Conservation (phyloP, 1,140 invertebrate genomes). For the Drosophila malerkotliana region DNA sequence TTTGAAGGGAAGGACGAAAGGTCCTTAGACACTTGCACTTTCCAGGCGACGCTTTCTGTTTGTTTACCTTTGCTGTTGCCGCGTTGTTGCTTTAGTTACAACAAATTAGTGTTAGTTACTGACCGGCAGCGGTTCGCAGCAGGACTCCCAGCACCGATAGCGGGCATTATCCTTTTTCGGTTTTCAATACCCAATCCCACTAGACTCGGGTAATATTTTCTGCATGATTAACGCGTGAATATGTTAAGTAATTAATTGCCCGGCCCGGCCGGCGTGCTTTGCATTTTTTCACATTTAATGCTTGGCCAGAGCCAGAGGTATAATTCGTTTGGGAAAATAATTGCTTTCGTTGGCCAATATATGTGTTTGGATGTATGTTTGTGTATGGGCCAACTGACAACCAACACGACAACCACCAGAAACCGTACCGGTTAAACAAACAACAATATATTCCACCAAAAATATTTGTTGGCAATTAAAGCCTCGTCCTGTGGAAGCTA, state of each 20-base stretch:
- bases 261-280: constrained; percentile 14
- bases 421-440: constrained; percentile 33
- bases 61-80: constrained; percentile 57
- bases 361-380: background rate
- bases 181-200: background rate
- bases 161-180: background rate
- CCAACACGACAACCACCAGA: constrained; percentile 4
- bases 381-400: constrained; percentile 18
- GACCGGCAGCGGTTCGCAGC: constrained; percentile 41
- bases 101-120: constrained; percentile 63
- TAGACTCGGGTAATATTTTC: constrained; percentile 36
- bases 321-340: constrained; percentile 46
- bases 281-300: constrained; percentile 14
- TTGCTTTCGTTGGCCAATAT: constrained; percentile 26
- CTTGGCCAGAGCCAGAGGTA: constrained; percentile 21
- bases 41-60: constrained; percentile 59
- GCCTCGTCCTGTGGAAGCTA: constrained; percentile 31
- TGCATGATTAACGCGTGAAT: constrained; percentile 65
- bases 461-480: constrained; percentile 67
- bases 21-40: constrained; percentile 63
- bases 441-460: constrained; percentile 31
- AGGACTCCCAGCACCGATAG: constrained; percentile 13
- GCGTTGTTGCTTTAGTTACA: constrained; percentile 45
- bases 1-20: constrained; percentile 5
- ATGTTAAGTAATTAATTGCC: constrained; percentile 72